Percentiles rank a stretch among this genome's conserved stretches.
Evolutionary conservation across 2,797 vertebrate species (phyloP).

Genomic region (Typhlichthys subterraneus): DNA sequence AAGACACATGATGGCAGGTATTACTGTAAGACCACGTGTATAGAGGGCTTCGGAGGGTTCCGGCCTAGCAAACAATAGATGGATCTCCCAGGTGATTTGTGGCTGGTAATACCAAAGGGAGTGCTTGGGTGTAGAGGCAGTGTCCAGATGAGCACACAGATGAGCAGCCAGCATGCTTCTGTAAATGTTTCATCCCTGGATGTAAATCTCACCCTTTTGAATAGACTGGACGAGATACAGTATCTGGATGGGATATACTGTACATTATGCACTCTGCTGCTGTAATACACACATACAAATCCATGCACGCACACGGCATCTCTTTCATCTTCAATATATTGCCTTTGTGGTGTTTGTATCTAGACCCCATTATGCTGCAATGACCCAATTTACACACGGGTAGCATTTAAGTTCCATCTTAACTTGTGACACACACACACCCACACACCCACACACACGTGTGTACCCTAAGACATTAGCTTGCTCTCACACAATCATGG

Average conservation of each 20-base stretch:
- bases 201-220: conserved; percentile 72
- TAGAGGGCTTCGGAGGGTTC: too few species aligned
- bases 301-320: neutral
- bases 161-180: neutral
- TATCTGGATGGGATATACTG: conserved; percentile 12
- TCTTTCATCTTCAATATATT: neutral
- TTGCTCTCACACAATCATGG: neutral
- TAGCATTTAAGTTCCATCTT: too few species aligned
- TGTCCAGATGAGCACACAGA: conserved; percentile 6
- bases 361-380: neutral
- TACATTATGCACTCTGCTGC: neutral
- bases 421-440: neutral
- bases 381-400: neutral
- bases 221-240: conserved; percentile 44
- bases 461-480: neutral
- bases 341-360: too few species aligned
- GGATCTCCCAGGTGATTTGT: conserved; percentile 1
- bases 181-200: conserved; percentile 76
- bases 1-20: too few species aligned
- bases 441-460: neutral
- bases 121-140: neutral
- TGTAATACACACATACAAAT: neutral
- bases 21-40: too few species aligned
- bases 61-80: too few species aligned
- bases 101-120: conserved; percentile 53